A percentile compares a stretch with the other conserved stretches of the same genome.
Conservation (phyloP, 2,113 vertebrate genomes). For the Otus sunia region DNA sequence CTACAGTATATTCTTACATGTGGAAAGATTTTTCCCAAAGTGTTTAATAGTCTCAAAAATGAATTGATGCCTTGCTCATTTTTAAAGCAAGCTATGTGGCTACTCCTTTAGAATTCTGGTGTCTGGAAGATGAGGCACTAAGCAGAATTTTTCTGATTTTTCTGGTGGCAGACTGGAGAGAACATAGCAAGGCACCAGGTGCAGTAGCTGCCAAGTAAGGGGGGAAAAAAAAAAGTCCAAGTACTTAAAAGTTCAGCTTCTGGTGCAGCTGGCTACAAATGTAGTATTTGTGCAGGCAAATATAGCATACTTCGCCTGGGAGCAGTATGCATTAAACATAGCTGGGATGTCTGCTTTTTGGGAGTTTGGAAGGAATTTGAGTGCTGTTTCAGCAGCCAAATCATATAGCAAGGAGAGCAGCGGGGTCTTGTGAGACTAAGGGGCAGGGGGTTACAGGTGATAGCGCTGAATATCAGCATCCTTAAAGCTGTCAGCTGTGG, state of each 20-base stretch:
- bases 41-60: neutral
- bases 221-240: neutral
- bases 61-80: neutral
- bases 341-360: neutral
- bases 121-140: neutral
- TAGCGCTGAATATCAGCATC: neutral
- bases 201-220: neutral
- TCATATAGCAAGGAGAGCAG: neutral
- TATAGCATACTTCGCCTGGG: neutral
- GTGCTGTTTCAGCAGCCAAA: neutral
- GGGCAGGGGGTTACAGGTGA: neutral
- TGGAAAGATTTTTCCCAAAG: neutral
- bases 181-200: neutral
- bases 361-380: neutral
- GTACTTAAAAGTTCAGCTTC: neutral
- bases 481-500: neutral
- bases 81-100: neutral
- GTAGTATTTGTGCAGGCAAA: neutral
- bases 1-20: neutral
- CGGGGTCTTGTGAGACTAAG: neutral
- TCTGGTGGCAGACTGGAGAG: neutral
- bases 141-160: neutral
- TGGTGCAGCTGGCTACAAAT: neutral
- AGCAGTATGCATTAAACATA: neutral
- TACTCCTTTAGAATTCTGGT: neutral